Evolutionary conservation across 1,140 invertebrate species (phyloP).

Genomic region (Drosophila pseudoobscura): DNA sequence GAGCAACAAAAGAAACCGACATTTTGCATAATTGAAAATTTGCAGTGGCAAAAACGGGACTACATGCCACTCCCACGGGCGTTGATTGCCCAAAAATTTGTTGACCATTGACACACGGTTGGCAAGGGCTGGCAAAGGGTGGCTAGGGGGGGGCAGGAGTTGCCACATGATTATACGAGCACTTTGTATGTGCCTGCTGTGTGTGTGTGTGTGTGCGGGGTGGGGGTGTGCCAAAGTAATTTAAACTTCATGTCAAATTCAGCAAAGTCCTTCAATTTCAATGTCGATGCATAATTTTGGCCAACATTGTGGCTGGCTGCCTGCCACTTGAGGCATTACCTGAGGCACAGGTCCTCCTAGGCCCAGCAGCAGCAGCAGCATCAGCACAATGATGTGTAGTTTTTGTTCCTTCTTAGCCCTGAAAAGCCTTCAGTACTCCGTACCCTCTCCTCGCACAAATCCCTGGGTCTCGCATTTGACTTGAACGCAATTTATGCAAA

Average conservation of each 20-base stretch:
- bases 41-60: constrained; percentile 28
- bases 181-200: constrained; percentile 5
- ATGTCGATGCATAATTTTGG: constrained; percentile 71
- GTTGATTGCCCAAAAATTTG: constrained; percentile 67
- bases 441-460: neutral
- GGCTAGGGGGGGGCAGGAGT: constrained; percentile 2
- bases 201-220: constrained; percentile 14
- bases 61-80: constrained; percentile 6
- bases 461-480: constrained; percentile 25
- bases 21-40: constrained; percentile 78
- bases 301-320: constrained; percentile 25
- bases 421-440: constrained; percentile 6
- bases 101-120: constrained; percentile 56
- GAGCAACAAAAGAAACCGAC: constrained; percentile 55
- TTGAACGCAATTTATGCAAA: constrained; percentile 78
- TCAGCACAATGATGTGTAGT: constrained; percentile 53
- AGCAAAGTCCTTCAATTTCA: constrained; percentile 77
- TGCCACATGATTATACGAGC: constrained; percentile 69
- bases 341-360: constrained; percentile 55
- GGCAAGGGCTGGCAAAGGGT: too few species aligned
- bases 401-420: constrained; percentile 39
- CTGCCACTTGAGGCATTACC: constrained; percentile 69
- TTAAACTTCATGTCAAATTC: constrained; percentile 83
- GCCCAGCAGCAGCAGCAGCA: neutral
- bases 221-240: constrained; percentile 62